Percentiles rank a stretch among this genome's conserved stretches.
These are phyloP conservation scores for Watsonalla binaria DNA, from an alignment of 2,888 invertebrate species.

Conservation along the genomic window DNA sequence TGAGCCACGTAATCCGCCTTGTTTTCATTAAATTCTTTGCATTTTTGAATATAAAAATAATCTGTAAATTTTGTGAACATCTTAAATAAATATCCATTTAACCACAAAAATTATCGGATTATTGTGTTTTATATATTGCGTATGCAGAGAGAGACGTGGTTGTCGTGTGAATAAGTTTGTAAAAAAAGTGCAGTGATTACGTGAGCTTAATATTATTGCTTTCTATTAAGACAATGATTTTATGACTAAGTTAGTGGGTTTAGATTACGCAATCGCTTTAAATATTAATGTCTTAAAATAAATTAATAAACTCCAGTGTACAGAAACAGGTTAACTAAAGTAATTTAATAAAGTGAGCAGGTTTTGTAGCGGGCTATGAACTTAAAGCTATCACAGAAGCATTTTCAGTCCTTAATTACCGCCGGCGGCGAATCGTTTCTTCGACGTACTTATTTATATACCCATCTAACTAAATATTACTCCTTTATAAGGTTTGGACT, in stretches of 20 bases:
- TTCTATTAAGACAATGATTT: too few relatives aligned
- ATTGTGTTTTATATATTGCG: too few relatives aligned
- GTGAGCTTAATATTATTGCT: too few relatives aligned
- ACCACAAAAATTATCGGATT: too few relatives aligned
- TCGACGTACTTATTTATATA: conserved; percentile 22
- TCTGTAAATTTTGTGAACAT: too few relatives aligned
- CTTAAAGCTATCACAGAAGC: conserved; percentile 58
- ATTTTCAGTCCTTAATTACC: conserved; percentile 70
- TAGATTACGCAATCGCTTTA: background rate
- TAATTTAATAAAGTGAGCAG: conserved; percentile 42
- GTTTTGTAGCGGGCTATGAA: conserved; percentile 46
- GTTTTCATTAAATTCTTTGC: background rate
- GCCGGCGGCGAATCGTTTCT: conserved; percentile 57
- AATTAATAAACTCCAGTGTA: background rate
- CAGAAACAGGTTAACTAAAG: conserved; percentile 20
- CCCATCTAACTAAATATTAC: conserved; percentile 24
- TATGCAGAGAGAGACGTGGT: too few relatives aligned
- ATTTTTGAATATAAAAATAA: background rate
- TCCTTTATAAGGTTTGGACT: conserved; percentile 30
- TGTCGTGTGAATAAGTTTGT: too few relatives aligned
- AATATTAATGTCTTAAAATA: background rate
- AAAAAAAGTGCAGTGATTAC: too few relatives aligned
- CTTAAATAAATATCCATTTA: too few relatives aligned
- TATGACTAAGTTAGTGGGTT: background rate
- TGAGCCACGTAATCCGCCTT: background rate